These are phyloP conservation scores for Python bivittatus DNA, from an alignment of 2,113 vertebrate species.

Conservation along the genomic window DNA sequence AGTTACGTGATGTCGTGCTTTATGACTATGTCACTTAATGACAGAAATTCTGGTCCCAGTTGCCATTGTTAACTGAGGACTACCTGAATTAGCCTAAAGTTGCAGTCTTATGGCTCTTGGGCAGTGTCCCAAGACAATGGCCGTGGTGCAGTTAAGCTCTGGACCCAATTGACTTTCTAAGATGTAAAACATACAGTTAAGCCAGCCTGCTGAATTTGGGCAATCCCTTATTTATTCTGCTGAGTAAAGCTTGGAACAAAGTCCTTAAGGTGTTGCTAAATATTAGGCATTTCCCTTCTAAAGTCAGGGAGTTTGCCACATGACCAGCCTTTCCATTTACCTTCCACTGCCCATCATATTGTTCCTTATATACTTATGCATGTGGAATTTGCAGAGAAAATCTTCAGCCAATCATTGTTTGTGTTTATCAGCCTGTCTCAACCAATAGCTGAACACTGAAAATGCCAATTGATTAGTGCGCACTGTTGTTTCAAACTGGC, in stretches of 20 bases:
- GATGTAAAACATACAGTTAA: background rate
- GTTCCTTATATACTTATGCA: background rate
- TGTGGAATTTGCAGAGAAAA: background rate
- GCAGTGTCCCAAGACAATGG: too few species aligned
- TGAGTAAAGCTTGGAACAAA: background rate
- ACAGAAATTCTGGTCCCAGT: background rate
- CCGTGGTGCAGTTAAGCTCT: background rate
- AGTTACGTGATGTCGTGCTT: background rate
- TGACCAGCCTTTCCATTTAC: too few species aligned
- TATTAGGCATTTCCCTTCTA: background rate
- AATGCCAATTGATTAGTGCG: background rate
- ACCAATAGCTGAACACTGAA: background rate
- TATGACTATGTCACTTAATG: background rate
- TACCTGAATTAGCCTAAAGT: background rate
- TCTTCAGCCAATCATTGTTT: background rate
- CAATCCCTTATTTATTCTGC: background rate
- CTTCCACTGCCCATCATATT: too few species aligned
- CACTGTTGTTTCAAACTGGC: background rate
- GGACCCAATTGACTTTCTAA: background rate
- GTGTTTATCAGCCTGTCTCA: background rate
- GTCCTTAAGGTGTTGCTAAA: background rate
- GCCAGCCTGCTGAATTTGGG: background rate
- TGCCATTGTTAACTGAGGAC: background rate
- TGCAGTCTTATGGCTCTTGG: too few species aligned
- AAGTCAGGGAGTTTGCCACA: background rate